phyloP scores from a whole-genome alignment of 2,888 invertebrate species.

The Pterobdella sp. region DNA sequence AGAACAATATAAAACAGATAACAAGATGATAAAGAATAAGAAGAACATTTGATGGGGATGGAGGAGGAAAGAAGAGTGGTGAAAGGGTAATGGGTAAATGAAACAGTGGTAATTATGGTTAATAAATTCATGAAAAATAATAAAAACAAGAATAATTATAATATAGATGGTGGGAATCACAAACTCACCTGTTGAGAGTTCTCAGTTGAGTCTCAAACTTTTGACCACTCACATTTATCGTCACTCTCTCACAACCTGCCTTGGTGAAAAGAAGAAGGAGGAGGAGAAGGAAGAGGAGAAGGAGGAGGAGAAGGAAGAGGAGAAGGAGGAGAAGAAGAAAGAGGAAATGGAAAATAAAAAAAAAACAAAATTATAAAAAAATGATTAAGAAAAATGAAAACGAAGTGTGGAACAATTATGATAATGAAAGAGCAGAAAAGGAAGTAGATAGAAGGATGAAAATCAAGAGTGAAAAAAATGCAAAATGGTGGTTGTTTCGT shows the following conservation, averaged over 20 bases:
- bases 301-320: neutral
- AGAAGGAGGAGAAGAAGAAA: slow-evolving; percentile 10
- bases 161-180: neutral
- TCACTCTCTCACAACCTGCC: slow-evolving; percentile 30
- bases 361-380: neutral
- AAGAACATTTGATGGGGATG: no score
- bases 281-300: neutral
- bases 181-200: slow-evolving; percentile 45
- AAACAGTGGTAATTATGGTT: neutral
- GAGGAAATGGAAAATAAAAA: neutral
- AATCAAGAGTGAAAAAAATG: neutral
- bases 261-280: neutral
- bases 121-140: neutral
- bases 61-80: no score
- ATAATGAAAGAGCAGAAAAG: neutral
- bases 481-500: neutral
- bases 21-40: no score
- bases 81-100: neutral
- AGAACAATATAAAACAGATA: no score
- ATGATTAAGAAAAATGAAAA: neutral
- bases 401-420: neutral
- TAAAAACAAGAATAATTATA: neutral
- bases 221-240: slow-evolving; percentile 45
- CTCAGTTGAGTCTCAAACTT: slow-evolving; percentile 48
- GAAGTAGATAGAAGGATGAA: neutral